Conservation (phyloP, 2,113 vertebrate species). For the Micronycteris hirsuta region DNA sequence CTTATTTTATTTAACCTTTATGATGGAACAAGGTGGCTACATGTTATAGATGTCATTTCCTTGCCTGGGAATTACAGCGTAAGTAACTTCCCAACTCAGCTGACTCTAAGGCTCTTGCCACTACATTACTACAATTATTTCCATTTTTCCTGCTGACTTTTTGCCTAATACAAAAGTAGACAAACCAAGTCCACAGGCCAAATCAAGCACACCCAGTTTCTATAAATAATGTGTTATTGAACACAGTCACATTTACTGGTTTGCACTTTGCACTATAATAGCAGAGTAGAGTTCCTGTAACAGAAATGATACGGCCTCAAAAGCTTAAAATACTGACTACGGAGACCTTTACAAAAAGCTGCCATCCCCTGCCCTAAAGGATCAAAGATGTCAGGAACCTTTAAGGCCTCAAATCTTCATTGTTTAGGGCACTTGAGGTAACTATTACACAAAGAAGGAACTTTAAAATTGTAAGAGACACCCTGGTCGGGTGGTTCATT, state of each 20-base stretch:
- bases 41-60: not conserved
- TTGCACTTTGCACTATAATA: conserved; percentile 11
- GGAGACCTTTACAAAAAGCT: not conserved
- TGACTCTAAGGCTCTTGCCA: not conserved
- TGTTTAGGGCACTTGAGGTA: not conserved
- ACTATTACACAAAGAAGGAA: not conserved
- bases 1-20: conserved; percentile 1
- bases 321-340: conserved; percentile 9
- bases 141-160: conserved; percentile 7
- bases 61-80: not conserved
- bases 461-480: not conserved
- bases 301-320: not conserved
- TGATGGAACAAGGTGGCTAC: not conserved
- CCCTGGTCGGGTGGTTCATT: too few species aligned
- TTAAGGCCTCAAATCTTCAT: not conserved
- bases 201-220: not conserved
- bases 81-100: not conserved
- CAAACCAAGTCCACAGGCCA: conserved; percentile 17
- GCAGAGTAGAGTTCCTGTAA: not conserved
- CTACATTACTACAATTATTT: not conserved
- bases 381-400: not conserved
- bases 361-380: not conserved
- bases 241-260: not conserved
- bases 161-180: not conserved
- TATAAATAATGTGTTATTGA: conserved; percentile 36